Evolutionary conservation across 2,797 vertebrate genomes (phyloP), one percentile per base, ranked within the genome.

Genomic region (Hozukius guyotensis): DNA sequence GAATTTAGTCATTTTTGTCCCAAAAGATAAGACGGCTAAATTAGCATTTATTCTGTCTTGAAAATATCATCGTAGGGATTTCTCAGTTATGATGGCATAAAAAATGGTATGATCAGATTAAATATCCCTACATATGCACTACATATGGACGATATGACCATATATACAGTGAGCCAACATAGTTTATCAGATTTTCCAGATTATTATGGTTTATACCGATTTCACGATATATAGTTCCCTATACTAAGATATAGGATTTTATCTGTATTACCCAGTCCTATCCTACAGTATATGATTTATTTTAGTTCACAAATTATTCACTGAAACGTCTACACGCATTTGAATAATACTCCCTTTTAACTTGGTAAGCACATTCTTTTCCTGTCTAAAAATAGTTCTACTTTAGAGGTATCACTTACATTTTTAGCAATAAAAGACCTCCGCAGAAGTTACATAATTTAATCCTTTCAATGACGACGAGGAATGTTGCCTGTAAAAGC

Each of bases 401-500:
- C 52, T 34, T 57, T 14, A 24, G 2, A 64, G 20, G 34, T 63
- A 36, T 56, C n/a, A 46, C 22, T 36, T 6, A 31, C 14, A 9
- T 73, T 76, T 85, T 55, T 70, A 59, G 49, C 57, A 31, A 29
- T 72, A 34, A 62, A 82, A 75, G 8, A 60, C 67, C 42, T 72
- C 14, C 1, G 63, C 18, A 42, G 46, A 31, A 13, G 79, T 86
- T 71, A 78, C 63, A 38, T 67, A 73, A 74, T 76, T 59, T 27
- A 74, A 68, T 77, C 32, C 32, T 68, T 62, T 65, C 22, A 36
- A 63, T 46, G 60, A 18, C 22, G 0, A 8, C 3, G 31, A 80
- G 65, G 22, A 72, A 74, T 73, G 24, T 13, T 20, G 29, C 24
- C 49, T 36, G 1, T 59, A n/a, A 31, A 31, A 38, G 10, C 42